Conservation (phyloP, 2,888 invertebrate species). For the Hydropsyche betteni region DNA sequence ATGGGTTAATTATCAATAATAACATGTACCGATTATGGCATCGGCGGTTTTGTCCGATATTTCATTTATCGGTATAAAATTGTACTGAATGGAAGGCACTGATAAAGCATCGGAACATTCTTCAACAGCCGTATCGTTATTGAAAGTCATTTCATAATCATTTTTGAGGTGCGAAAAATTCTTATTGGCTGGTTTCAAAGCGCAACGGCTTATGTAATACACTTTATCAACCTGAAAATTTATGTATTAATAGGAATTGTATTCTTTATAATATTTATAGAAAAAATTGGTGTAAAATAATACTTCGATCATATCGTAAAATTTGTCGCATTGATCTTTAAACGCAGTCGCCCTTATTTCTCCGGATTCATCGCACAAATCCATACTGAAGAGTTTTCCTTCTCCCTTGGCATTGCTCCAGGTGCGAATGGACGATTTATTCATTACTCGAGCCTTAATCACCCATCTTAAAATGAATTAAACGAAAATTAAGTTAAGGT, state of each 20-base stretch:
- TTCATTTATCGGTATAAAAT: conserved; percentile 79
- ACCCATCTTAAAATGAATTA: conserved; percentile 74
- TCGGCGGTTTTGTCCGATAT: conserved; percentile 75
- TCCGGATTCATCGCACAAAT: conserved; percentile 92
- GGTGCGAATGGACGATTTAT: conserved; percentile 80
- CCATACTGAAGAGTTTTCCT: conserved; percentile 92
- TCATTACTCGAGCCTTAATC: conserved; percentile 87
- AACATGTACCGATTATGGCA: conserved; percentile 73
- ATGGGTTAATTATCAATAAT: too few relatives aligned
- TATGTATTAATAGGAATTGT: neutral
- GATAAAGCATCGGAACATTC: conserved; percentile 67
- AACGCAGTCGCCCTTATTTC: conserved; percentile 95
- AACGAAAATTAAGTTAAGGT: neutral
- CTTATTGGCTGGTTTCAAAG: conserved; percentile 94
- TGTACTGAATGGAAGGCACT: conserved; percentile 81
- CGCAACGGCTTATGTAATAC: conserved; percentile 86
- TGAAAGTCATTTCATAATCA: conserved; percentile 96
- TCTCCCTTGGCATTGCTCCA: conserved; percentile 95
- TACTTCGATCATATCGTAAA: conserved; percentile 86
- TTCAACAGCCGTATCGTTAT: conserved; percentile 73
- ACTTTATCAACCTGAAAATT: conserved; percentile 75
- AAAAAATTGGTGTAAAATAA: neutral
- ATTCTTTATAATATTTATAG: neutral
- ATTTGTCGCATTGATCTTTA: conserved; percentile 86
- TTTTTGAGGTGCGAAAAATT: conserved; percentile 84